Conservation (phyloP, 2,113 vertebrate species). For the Dissostichus mawsoni region DNA sequence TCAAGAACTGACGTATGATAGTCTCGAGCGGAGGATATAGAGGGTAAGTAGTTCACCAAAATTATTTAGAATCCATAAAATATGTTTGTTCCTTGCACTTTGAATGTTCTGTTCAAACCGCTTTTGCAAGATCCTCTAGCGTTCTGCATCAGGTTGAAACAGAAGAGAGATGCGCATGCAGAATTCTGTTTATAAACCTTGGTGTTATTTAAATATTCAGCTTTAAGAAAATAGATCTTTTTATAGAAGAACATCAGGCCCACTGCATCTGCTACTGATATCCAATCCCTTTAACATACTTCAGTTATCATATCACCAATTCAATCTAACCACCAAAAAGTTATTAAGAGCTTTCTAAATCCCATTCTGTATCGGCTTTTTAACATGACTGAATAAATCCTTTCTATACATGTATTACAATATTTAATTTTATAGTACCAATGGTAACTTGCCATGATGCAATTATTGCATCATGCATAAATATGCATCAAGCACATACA, state of each 20-base stretch:
- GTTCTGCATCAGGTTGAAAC: background rate
- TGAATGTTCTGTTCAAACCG: slow-evolving; percentile 12
- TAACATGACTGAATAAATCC: background rate
- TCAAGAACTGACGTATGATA: background rate
- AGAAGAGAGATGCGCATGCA: background rate
- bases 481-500: too few relatives aligned
- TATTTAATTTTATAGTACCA: too few relatives aligned
- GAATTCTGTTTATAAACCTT: background rate
- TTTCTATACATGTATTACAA: background rate
- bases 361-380: background rate
- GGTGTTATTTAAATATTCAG: background rate
- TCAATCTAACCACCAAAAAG: background rate
- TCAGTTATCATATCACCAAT: background rate
- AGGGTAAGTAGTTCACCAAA: background rate
- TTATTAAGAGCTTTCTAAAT: background rate
- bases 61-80: background rate
- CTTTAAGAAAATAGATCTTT: background rate
- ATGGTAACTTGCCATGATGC: too few relatives aligned
- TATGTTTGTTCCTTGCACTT: background rate
- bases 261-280: too few relatives aligned
- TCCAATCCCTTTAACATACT: background rate
- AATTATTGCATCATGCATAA: too few relatives aligned
- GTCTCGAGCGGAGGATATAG: background rate
- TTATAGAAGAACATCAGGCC: background rate
- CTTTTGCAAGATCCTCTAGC: background rate